Evolutionary conservation across 1,140 invertebrate genomes (phyloP).

Genomic region (Helicoverpa armigera): DNA sequence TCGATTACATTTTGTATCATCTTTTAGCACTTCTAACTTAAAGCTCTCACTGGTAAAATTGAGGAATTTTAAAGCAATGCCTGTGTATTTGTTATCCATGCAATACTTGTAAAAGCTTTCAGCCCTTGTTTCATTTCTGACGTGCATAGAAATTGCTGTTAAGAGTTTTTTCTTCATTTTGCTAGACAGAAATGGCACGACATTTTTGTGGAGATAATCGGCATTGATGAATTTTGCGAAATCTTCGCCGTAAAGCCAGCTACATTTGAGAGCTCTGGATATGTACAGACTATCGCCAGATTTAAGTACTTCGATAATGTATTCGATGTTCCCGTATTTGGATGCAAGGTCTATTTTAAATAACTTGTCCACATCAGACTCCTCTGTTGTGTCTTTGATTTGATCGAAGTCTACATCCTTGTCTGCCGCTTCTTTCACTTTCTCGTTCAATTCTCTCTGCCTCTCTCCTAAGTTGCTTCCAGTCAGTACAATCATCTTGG

Average conservation of each 20-base stretch:
- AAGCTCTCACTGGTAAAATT: conserved; percentile 52
- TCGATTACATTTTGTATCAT: background rate
- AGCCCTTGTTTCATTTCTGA: conserved; percentile 54
- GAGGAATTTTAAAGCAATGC: conserved; percentile 58
- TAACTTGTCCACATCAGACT: conserved; percentile 58
- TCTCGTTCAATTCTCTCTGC: conserved; percentile 59
- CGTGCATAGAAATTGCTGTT: conserved; percentile 52
- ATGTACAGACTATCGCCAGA: conserved; percentile 62
- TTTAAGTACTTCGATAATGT: conserved; percentile 62
- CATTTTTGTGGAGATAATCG: conserved; percentile 55
- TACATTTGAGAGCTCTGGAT: conserved; percentile 58
- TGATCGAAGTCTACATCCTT: conserved; percentile 50
- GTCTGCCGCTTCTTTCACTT: conserved; percentile 56
- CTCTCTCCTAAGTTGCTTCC: conserved; percentile 51
- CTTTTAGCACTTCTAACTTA: conserved; percentile 53
- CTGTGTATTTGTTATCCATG: conserved; percentile 44
- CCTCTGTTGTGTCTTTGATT: conserved; percentile 48
- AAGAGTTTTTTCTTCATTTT: conserved; percentile 62
- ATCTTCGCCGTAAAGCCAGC: conserved; percentile 58
- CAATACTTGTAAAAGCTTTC: conserved; percentile 59
- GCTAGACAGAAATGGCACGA: conserved; percentile 58
- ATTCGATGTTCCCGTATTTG: conserved; percentile 60
- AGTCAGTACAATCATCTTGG: conserved; percentile 55
- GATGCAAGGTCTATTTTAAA: conserved; percentile 67
- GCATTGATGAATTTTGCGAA: conserved; percentile 57